A percentile compares a stretch with the other conserved stretches of the same genome.
Evolutionary conservation across 1,140 invertebrate genomes (phyloP).

Genomic region (Drosophila melanica): DNA sequence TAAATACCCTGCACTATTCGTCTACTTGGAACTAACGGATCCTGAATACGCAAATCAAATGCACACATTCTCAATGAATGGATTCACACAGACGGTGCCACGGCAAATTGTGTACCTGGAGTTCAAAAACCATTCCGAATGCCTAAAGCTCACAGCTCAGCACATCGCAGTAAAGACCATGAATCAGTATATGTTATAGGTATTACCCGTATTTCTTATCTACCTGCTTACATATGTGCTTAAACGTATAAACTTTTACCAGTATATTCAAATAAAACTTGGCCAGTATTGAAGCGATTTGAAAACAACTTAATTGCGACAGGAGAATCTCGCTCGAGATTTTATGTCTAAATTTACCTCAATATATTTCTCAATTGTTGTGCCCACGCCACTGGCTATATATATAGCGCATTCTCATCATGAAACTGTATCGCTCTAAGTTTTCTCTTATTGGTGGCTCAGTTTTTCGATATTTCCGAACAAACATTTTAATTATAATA

Average conservation of each 20-base stretch:
- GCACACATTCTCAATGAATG: slow-evolving; percentile 82
- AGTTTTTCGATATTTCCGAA: too few species aligned
- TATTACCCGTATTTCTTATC: slow-evolving; percentile 1
- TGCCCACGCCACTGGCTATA: slow-evolving; percentile 34
- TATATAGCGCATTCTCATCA: slow-evolving; percentile 5
- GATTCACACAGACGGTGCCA: slow-evolving; percentile 75
- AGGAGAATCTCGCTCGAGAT: too few species aligned
- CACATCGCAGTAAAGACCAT: slow-evolving; percentile 59
- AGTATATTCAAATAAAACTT: slow-evolving; percentile 1
- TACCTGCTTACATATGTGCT: not conserved
- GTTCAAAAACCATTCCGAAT: slow-evolving; percentile 51
- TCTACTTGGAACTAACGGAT: slow-evolving; percentile 77
- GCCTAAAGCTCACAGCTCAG: slow-evolving; percentile 32
- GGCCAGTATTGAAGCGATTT: not conserved
- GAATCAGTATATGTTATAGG: slow-evolving; percentile 62
- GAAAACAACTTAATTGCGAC: not conserved
- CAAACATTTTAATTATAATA: too few species aligned
- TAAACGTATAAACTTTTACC: not conserved
- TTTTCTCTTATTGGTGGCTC: not conserved
- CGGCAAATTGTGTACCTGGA: slow-evolving; percentile 64
- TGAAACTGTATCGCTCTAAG: slow-evolving; percentile 10
- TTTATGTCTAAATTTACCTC: slow-evolving; percentile 34
- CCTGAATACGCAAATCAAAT: slow-evolving; percentile 37
- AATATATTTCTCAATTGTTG: slow-evolving; percentile 30
- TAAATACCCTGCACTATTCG: slow-evolving; percentile 64